Conservation (phyloP, 2,797 vertebrate species). For the Takifugu ocellatus region DNA sequence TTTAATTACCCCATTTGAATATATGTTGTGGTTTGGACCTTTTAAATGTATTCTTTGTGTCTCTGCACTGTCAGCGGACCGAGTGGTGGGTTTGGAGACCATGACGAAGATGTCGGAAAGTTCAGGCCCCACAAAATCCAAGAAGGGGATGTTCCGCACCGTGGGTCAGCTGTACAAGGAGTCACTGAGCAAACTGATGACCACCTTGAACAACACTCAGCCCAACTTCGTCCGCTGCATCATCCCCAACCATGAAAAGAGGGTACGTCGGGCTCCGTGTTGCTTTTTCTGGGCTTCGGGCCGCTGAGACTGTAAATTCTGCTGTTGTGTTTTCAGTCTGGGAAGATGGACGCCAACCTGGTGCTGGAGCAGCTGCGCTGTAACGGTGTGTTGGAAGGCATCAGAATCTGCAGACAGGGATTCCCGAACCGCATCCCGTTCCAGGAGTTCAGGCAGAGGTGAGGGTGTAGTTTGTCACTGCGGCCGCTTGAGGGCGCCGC, state of each 20-base stretch:
- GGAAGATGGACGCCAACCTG: constrained; percentile 90
- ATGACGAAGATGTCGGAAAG: constrained; percentile 96
- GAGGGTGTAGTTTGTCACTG: constrained; percentile 23
- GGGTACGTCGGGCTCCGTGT: constrained; percentile 64
- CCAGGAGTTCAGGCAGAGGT: constrained; percentile 97
- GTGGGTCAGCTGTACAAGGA: constrained; percentile 98
- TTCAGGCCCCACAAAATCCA: constrained; percentile 88
- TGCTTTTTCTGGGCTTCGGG: background rate
- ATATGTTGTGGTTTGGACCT: too few relatives aligned
- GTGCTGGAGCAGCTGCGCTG: constrained; percentile 95
- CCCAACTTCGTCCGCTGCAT: constrained; percentile 98
- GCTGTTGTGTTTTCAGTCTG: constrained; percentile 73
- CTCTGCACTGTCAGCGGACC: constrained; percentile 76
- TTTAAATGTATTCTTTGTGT: background rate
- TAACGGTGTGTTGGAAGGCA: constrained; percentile 94
- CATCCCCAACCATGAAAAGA: constrained; percentile 96
- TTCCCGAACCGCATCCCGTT: constrained; percentile 96
- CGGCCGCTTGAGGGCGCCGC: background rate
- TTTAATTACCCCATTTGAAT: background rate
- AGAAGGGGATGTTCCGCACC: constrained; percentile 98
- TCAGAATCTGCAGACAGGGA: constrained; percentile 93
- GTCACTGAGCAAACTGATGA: constrained; percentile 93
- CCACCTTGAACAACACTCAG: constrained; percentile 92
- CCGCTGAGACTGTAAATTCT: background rate
- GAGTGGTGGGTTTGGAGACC: constrained; percentile 93